Conservation (phyloP, 1,140 invertebrate species). For the Plutomurus gul region DNA sequence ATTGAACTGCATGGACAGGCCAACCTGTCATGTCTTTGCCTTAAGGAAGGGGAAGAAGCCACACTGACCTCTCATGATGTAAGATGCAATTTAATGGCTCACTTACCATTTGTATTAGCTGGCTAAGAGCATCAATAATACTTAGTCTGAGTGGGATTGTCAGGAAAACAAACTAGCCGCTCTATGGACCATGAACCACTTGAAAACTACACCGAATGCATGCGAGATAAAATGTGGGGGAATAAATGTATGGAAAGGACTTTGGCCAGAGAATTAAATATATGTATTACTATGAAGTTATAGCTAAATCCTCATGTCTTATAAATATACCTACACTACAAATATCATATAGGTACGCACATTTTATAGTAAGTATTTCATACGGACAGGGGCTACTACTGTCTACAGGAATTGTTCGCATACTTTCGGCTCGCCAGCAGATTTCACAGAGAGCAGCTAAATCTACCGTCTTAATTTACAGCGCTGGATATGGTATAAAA, state of each 20-base stretch:
- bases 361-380: no score
- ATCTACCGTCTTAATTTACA: not conserved
- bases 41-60: conserved; percentile 1
- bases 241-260: no score
- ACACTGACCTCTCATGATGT: conserved; percentile 34
- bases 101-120: conserved; percentile 42
- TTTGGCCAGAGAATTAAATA: no score
- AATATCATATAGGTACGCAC: no score
- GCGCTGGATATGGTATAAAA: not conserved
- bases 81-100: conserved; percentile 38
- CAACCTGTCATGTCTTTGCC: conserved; percentile 1
- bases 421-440: no score
- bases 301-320: no score
- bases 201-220: conserved; percentile 21
- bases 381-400: no score
- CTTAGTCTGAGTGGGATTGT: conserved; percentile 31
- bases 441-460: not conserved
- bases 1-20: not conserved
- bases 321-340: no score
- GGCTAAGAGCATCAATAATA: conserved; percentile 32
- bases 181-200: conserved; percentile 3
- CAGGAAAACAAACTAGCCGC: conserved; percentile 29
- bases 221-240: no score
- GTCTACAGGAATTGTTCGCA: no score
- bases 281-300: no score